Evolutionary conservation across 2,113 vertebrate genomes (phyloP).

Genomic region (Numenius arquata): DNA sequence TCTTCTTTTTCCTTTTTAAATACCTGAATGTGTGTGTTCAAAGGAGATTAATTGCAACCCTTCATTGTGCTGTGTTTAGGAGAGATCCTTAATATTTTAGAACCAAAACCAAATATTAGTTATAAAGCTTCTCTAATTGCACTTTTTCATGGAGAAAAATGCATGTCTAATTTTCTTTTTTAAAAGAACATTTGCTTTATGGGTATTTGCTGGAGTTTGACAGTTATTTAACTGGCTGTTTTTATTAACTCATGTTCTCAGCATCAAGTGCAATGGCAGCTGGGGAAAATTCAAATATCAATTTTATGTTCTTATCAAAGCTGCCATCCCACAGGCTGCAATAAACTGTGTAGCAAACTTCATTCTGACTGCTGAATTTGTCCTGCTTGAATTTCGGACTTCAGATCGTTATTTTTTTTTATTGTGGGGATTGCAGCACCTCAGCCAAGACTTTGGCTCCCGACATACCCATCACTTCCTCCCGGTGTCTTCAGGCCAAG

Average conservation of each 20-base stretch:
- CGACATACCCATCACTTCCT: rapidly evolving
- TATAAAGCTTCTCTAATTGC: constrained; percentile 68
- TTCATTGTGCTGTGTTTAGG: neutral
- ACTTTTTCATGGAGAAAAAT: constrained; percentile 61
- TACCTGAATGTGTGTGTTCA: constrained; percentile 46
- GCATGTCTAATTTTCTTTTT: constrained; percentile 63
- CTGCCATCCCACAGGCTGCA: neutral
- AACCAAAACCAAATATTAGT: constrained; percentile 67
- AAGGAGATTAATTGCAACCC: constrained; percentile 51
- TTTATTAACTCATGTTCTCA: constrained; percentile 69
- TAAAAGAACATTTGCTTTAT: constrained; percentile 57
- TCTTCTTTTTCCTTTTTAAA: constrained; percentile 28
- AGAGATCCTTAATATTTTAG: constrained; percentile 32
- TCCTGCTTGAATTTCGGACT: neutral
- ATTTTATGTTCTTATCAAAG: constrained; percentile 48
- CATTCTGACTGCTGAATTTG: neutral
- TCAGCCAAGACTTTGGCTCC: neutral
- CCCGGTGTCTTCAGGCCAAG: rapidly evolving
- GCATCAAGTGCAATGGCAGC: constrained; percentile 62
- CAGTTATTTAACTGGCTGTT: constrained; percentile 72
- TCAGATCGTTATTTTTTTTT: neutral
- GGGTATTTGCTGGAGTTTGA: constrained; percentile 69
- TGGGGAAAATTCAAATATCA: constrained; percentile 62
- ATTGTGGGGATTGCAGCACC: neutral
- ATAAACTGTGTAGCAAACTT: constrained; percentile 11